Conservation (phyloP, 2,797 vertebrate species). For the Urocyon cinereoargenteus region DNA sequence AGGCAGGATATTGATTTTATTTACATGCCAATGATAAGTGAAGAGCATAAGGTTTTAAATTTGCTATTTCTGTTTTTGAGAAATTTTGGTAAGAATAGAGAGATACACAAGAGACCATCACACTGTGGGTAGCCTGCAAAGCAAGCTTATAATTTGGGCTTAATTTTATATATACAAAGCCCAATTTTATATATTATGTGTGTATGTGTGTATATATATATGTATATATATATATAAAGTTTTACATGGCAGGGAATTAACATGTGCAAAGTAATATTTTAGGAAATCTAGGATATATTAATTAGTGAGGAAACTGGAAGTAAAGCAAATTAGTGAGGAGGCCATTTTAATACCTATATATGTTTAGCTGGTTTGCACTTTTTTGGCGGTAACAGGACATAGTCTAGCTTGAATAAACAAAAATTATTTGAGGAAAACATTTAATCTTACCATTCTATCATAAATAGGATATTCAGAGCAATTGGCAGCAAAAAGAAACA, state of each 20-base stretch:
- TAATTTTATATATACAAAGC: not conserved
- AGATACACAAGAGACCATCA: not conserved
- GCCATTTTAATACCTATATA: not conserved
- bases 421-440: not conserved
- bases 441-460: not conserved
- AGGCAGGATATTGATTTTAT: not conserved
- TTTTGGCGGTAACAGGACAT: not conserved
- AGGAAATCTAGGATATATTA: not conserved
- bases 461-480: not conserved
- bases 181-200: no score
- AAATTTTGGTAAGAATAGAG: not conserved
- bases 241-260: not conserved
- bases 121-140: not conserved
- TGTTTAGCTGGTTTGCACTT: not conserved
- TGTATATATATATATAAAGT: no score
- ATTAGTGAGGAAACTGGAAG: not conserved
- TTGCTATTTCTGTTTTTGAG: not conserved
- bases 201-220: no score
- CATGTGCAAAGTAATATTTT: not conserved
- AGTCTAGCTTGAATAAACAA: constrained; percentile 25
- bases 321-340: not conserved
- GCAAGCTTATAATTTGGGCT: not conserved
- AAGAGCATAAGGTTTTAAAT: not conserved
- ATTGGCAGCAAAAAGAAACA: not conserved
- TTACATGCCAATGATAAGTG: not conserved